Evolutionary conservation across 1,140 invertebrate genomes (phyloP), one percentile per base, ranked within the genome.

Genomic region (Euura saliciscinereae): DNA sequence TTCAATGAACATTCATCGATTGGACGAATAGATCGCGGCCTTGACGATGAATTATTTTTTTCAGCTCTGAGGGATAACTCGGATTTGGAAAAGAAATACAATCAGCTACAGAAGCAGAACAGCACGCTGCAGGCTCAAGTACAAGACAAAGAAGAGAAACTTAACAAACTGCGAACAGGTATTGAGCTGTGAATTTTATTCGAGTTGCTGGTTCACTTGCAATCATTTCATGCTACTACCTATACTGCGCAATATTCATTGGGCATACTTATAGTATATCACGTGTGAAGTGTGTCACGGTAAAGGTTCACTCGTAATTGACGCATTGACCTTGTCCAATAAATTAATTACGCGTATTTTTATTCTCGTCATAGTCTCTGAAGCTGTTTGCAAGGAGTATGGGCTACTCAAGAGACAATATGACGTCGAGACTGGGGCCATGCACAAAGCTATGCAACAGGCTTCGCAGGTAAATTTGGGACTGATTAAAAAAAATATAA

Each of bases 301-400:
- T n/a, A 66, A 68, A 75, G 45, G 66, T 28, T 65, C 6, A 73
- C 51, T 67, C 59, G 44, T 70, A 69, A 67, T 72, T 71, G 71
- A 28, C 70, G 51, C 72, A 28, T 8, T 10, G 43, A 42, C 66
- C 43, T 42, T 67, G 8, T 4, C 66, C 8, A 28, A 59, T 3
- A 42, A 67, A 67, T 67, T 67, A 67, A 67, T 67, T 42, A 67
- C 13, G 8, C 72, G 71, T 74, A 42, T 69, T 76, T 72, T 42
- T 69, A 28, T 66, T 64, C 69, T 73, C 3, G 8, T 8, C 10
- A n/a, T 71, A 90, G 93, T 92, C 67, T 93, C 92, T 2, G 92
- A 93, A 85, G 91, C 89, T 70, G 88, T 94, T 51, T 93, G 91
- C 81, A 90, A 90, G 68, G 93, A 94, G 79, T 94, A 94, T 82